These are phyloP conservation scores for Elephas maximus DNA, from an alignment of 2,113 vertebrate species.

Conservation along the genomic window DNA sequence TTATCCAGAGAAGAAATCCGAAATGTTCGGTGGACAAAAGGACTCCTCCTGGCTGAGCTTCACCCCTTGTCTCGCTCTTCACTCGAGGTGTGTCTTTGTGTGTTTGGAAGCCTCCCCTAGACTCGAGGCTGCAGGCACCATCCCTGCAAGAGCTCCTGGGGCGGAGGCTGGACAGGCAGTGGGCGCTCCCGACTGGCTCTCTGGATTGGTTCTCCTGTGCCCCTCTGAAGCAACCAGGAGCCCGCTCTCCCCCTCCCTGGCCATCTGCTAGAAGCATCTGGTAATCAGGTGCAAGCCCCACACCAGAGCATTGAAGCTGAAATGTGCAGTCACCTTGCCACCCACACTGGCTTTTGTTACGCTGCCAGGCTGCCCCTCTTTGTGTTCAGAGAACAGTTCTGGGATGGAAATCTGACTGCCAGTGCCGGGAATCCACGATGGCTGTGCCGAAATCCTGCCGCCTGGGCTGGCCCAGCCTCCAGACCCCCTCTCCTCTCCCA, in stretches of 20 bases:
- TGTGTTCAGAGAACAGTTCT: conserved; percentile 84
- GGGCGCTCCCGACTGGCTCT: conserved; percentile 78
- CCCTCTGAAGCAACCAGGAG: conserved; percentile 90
- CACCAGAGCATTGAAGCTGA: conserved; percentile 91
- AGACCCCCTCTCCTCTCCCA: conserved; percentile 73
- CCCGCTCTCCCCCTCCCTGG: conserved; percentile 89
- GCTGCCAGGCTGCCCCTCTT: conserved; percentile 89
- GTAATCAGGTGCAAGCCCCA: conserved; percentile 91
- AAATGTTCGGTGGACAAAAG: conserved; percentile 52
- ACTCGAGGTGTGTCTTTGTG: not conserved
- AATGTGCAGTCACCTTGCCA: conserved; percentile 93
- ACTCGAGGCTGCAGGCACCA: not conserved
- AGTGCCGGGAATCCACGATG: conserved; percentile 74
- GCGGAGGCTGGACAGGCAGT: conserved; percentile 68
- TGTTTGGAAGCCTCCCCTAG: conserved; percentile 10
- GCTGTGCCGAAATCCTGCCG: conserved; percentile 80
- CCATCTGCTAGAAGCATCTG: conserved; percentile 93
- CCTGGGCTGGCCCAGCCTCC: conserved; percentile 74
- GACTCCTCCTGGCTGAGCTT: not conserved
- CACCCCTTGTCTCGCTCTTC: not conserved
- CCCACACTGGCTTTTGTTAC: conserved; percentile 90
- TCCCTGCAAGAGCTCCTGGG: conserved; percentile 24
- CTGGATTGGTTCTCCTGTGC: conserved; percentile 88
- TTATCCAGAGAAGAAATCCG: conserved; percentile 64
- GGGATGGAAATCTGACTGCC: conserved; percentile 86